Conservation (phyloP, 2,113 vertebrate genomes). For the Lagopus muta region DNA sequence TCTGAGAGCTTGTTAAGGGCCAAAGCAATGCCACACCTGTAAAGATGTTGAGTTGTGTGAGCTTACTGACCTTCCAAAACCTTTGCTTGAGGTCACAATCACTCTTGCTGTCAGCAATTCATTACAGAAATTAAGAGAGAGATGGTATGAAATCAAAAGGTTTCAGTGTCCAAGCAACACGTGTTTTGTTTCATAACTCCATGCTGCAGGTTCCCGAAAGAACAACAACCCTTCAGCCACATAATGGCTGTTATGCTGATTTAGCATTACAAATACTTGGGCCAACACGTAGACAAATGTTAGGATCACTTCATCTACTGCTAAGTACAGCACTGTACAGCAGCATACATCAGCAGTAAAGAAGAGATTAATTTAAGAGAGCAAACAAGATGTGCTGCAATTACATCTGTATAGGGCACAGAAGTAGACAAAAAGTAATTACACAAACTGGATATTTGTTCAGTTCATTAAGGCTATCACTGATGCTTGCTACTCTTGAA, state of each 20-base stretch:
- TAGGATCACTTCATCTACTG: not conserved
- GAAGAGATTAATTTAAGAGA: not conserved
- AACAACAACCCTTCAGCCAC: not conserved
- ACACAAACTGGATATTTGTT: not conserved
- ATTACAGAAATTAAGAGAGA: not conserved
- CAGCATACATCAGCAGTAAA: not conserved
- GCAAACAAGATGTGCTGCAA: not conserved
- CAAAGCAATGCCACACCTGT: slow-evolving; percentile 94
- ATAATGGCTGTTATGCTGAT: not conserved
- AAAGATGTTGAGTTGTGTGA: not conserved
- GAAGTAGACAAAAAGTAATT: slow-evolving; percentile 20
- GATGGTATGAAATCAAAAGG: not conserved
- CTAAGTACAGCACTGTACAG: slow-evolving; percentile 21
- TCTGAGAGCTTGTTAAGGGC: slow-evolving; percentile 93
- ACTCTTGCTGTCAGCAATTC: not conserved
- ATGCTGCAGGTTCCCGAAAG: not conserved
- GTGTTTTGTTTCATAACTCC: not conserved
- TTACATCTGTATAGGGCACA: not conserved
- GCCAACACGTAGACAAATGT: not conserved
- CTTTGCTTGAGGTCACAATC: not conserved
- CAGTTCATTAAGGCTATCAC: not conserved
- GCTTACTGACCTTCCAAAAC: not conserved
- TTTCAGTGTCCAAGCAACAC: not conserved
- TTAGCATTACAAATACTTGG: not conserved
- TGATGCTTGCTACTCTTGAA: slow-evolving; percentile 17